Percentiles rank a stretch among this genome's conserved stretches.
Evolutionary conservation across 35 echinoderm and acorn worm species (phyloP).

Genomic region (Acanthaster planci): DNA sequence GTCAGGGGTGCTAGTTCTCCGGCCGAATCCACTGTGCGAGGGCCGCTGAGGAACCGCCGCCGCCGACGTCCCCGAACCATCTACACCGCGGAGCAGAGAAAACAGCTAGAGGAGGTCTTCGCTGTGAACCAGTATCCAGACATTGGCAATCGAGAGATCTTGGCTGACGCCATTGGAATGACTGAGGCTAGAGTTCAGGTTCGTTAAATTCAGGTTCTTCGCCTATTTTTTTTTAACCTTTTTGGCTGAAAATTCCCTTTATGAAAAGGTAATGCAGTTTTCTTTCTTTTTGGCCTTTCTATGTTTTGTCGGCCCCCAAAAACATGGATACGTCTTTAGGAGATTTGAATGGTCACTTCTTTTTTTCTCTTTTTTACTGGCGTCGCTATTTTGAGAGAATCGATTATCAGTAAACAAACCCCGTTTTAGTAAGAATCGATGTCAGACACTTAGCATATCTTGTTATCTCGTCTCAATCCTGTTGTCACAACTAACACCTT

Average conservation of each 20-base stretch:
- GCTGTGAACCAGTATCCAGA: constrained; percentile 74
- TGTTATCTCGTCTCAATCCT: neutral
- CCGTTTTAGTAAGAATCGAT: neutral
- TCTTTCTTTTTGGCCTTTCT: too few species aligned
- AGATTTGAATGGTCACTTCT: too few species aligned
- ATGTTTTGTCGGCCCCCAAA: too few species aligned
- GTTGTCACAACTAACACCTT: constrained; percentile 8
- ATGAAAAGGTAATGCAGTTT: neutral
- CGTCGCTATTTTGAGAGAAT: neutral
- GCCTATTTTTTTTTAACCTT: neutral
- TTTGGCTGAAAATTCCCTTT: neutral
- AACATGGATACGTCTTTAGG: too few species aligned
- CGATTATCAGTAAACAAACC: neutral
- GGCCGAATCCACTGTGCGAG: neutral
- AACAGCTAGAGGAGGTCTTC: constrained; percentile 64
- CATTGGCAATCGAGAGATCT: constrained; percentile 55
- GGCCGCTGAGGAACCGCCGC: constrained; percentile 50
- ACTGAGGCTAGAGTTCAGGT: constrained; percentile 91
- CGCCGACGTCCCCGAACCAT: constrained; percentile 74
- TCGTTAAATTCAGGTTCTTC: neutral
- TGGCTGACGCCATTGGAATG: constrained; percentile 66
- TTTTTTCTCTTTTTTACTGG: too few species aligned
- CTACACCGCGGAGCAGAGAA: constrained; percentile 57
- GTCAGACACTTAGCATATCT: constrained; percentile 4
- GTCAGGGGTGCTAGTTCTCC: neutral